These are phyloP conservation scores for Ornithoptera alexandrae DNA, from an alignment of 2,888 invertebrate genomes.

Conservation along the genomic window DNA sequence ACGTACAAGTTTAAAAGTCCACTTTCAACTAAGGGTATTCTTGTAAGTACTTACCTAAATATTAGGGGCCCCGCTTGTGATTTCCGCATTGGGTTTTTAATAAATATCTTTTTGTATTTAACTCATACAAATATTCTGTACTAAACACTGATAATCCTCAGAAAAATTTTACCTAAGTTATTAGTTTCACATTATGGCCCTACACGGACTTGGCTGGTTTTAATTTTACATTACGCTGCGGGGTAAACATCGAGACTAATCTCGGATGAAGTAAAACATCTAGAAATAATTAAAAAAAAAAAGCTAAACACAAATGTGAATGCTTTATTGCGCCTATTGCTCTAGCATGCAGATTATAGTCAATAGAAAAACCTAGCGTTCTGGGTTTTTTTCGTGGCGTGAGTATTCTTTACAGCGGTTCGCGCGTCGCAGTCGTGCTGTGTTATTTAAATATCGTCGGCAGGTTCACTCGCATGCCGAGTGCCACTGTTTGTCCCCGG, in stretches of 20 bases:
- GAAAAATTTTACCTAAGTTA: no score
- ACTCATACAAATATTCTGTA: no score
- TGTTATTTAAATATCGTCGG: slow-evolving; percentile 21
- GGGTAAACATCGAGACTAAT: not conserved
- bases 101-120: slow-evolving; percentile 1
- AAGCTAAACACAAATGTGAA: slow-evolving; percentile 1
- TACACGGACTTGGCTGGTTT: not conserved
- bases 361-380: slow-evolving; percentile 3
- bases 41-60: slow-evolving; percentile 24
- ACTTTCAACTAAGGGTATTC: slow-evolving; percentile 54
- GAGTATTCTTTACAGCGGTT: not conserved
- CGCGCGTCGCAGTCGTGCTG: slow-evolving; percentile 5
- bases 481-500: slow-evolving; percentile 17
- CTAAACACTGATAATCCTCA: no score
- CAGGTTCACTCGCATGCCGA: slow-evolving; percentile 12
- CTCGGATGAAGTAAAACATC: slow-evolving; percentile 2
- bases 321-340: not conserved
- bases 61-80: slow-evolving; percentile 8
- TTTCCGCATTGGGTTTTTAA: slow-evolving; percentile 10
- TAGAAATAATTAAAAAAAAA: slow-evolving; percentile 1
- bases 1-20: slow-evolving; percentile 66
- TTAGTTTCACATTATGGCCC: not conserved
- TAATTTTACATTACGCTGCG: not conserved
- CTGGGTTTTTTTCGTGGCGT: not conserved
- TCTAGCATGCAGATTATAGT: slow-evolving; percentile 3